These are phyloP conservation scores for Bufotes viridis DNA, from an alignment of 2,797 vertebrate genomes.

Conservation along the genomic window DNA sequence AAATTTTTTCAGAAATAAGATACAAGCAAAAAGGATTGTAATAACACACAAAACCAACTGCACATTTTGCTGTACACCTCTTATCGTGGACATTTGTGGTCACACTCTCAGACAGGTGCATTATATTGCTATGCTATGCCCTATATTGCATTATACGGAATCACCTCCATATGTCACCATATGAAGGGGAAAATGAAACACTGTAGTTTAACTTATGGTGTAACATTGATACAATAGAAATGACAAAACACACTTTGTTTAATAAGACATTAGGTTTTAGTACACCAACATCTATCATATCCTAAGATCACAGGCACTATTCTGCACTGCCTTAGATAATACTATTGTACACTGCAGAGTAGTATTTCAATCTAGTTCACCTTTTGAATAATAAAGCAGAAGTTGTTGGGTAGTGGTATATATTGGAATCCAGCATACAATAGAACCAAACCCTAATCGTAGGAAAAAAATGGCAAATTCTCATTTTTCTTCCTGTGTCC, in stretches of 20 bases:
- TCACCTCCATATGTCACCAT: constrained; percentile 20
- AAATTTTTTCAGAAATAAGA: constrained; percentile 20
- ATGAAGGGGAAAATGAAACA: constrained; percentile 29
- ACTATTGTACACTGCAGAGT: too few relatives aligned
- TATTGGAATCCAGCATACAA: too few relatives aligned
- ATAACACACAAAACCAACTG: neutral
- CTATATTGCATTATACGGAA: constrained; percentile 17
- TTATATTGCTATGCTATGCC: neutral
- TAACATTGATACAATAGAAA: neutral
- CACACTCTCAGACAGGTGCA: constrained; percentile 37
- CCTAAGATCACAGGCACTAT: neutral
- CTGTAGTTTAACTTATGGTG: neutral
- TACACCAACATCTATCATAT: neutral
- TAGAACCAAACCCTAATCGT: too few relatives aligned
- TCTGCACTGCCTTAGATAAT: neutral
- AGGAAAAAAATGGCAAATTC: too few relatives aligned
- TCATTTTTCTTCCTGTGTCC: too few relatives aligned
- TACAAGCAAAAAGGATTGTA: neutral
- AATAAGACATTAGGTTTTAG: constrained; percentile 20
- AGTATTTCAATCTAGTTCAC: too few relatives aligned
- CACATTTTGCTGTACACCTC: constrained; percentile 1
- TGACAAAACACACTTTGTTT: neutral
- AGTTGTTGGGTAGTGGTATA: too few relatives aligned
- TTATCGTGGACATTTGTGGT: neutral
- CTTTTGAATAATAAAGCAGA: too few relatives aligned